A percentile compares a stretch with the other conserved stretches of the same genome.
Conservation (phyloP, 2,797 vertebrate species). For the Varecia variegata region DNA sequence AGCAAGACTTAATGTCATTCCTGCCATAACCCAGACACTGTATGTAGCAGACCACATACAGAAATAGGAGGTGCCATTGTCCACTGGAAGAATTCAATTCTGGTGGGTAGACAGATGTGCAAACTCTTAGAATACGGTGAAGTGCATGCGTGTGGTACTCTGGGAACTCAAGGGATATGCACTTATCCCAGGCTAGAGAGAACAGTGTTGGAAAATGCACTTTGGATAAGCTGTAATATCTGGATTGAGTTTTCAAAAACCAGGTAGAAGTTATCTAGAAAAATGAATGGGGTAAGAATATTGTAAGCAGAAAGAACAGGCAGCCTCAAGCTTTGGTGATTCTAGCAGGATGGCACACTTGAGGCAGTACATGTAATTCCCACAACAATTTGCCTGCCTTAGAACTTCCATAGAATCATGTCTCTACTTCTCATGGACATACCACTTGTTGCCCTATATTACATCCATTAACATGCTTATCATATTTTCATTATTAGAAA, state of each 20-base stretch:
- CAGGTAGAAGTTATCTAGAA: not conserved
- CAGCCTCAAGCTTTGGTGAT: not conserved
- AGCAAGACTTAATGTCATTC: not conserved
- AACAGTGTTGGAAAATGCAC: not conserved
- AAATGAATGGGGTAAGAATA: not conserved
- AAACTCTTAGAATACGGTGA: not conserved
- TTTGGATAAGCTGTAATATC: not conserved
- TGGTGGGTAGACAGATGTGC: not conserved
- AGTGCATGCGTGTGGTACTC: not conserved
- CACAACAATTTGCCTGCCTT: not conserved
- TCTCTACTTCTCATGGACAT: not conserved
- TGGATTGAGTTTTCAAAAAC: not conserved
- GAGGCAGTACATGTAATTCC: not conserved
- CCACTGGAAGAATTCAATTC: not conserved
- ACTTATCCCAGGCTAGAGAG: not conserved
- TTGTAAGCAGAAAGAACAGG: not conserved
- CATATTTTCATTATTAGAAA: not conserved
- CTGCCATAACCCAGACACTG: not conserved
- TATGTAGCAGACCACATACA: not conserved
- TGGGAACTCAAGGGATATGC: not conserved
- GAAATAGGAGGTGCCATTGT: not conserved
- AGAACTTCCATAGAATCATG: not conserved
- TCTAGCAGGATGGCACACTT: not conserved
- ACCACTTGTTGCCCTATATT: not conserved
- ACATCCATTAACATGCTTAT: not conserved